Evolutionary conservation across 2,888 invertebrate genomes (phyloP), one percentile per base, ranked within the genome.

Genomic region (Lasioglossum leucozonium): DNA sequence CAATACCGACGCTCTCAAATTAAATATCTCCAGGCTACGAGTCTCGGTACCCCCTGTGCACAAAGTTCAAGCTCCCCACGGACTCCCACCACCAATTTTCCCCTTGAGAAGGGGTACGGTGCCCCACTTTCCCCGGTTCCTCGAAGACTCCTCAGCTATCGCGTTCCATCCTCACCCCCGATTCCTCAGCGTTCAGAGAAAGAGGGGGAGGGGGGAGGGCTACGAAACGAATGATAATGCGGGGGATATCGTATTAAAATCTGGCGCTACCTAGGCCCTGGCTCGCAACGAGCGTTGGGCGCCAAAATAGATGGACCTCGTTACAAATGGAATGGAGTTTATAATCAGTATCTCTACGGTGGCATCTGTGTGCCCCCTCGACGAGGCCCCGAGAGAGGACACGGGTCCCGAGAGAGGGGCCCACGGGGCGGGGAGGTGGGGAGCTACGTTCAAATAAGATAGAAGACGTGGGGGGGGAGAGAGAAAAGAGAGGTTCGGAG

Each of bases 301-400:
- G 94, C 94, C 93, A 93, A 95, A 95, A 95, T 94, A 94, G 94
- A 95, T 94, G 94, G 93, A 93, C 91, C 94, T 94, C 94, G 94
- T 95, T 94, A 94, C 94, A 94, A 95, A 94, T 94, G 95, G 93
- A 95, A 94, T 94, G 94, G 94, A 94, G 93, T 94, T 94, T 93
- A 94, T 94, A 95, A 94, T 95, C 93, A 92, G 94, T 94, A 94
- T 94, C 94, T 94, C 92, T 87, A 87, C 90, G 91, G 92, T 93
- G 93, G 93, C 93, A 94, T 94, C 94, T 94, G 91, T 84, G 90
- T 88, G 88, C 91, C 88, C 87, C 67, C 67, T 67, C 67, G 58
- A 58, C 58, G 71, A 85, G 58, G 76, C 82, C 22, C 51, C 81
- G 72, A 79, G 80, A 76, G 51, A 62, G 58, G 73, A 72, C 40